Conservation (phyloP, 1,140 invertebrate genomes). For the Sinella curviseta region DNA sequence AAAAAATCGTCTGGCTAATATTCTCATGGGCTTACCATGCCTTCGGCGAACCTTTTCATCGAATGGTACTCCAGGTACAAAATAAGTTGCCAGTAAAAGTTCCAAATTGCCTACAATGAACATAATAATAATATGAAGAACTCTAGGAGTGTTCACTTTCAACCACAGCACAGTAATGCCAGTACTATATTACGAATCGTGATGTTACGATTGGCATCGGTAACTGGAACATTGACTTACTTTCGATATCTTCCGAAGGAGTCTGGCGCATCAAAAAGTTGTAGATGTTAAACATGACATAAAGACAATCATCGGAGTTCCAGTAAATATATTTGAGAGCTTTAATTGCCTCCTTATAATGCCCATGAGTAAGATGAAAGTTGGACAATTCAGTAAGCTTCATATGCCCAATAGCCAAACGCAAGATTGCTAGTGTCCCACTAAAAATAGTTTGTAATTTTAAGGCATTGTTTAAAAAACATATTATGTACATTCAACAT, state of each 20-base stretch:
- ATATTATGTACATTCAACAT: neutral
- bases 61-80: conserved; percentile 33
- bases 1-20: conserved; percentile 42
- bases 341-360: conserved; percentile 38
- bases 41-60: conserved; percentile 33
- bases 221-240: conserved; percentile 20
- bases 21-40: conserved; percentile 40
- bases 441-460: too few species aligned
- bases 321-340: conserved; percentile 39
- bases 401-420: conserved; percentile 38
- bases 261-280: conserved; percentile 24
- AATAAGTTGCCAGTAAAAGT: conserved; percentile 39
- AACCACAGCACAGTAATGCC: too few species aligned
- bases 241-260: conserved; percentile 38
- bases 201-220: too few species aligned
- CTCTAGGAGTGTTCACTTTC: too few species aligned
- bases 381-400: conserved; percentile 27
- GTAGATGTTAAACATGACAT: conserved; percentile 39
- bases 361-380: conserved; percentile 32
- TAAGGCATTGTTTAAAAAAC: neutral
- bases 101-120: conserved; percentile 37
- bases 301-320: conserved; percentile 37
- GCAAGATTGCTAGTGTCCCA: conserved; percentile 28
- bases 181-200: too few species aligned
- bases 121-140: neutral